These are phyloP conservation scores for Himalopsyche kuldschensis DNA, from an alignment of 2,888 invertebrate species.

Conservation along the genomic window DNA sequence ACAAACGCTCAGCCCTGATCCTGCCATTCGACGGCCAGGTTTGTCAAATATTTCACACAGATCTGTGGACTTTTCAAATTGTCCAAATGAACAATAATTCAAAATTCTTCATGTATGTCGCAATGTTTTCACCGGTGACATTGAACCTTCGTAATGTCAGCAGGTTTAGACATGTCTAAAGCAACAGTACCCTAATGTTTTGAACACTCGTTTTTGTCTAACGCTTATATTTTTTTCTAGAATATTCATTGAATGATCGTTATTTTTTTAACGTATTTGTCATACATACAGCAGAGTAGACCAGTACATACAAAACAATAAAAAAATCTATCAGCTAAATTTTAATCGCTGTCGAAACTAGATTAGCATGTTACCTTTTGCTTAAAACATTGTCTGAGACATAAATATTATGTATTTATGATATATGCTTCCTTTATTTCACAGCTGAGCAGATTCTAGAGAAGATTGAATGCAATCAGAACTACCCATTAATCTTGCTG, in stretches of 20 bases:
- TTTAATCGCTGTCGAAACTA: not conserved
- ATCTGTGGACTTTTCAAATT: not conserved
- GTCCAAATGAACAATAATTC: not conserved
- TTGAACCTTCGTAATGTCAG: too few species aligned
- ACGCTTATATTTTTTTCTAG: not conserved
- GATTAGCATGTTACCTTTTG: not conserved
- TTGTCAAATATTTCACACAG: slow-evolving; percentile 43
- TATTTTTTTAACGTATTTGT: not conserved
- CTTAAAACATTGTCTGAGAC: too few species aligned
- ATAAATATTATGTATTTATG: too few species aligned
- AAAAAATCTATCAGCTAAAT: not conserved
- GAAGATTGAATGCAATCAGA: slow-evolving; percentile 86
- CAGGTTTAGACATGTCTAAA: too few species aligned
- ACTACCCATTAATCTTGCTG: slow-evolving; percentile 84
- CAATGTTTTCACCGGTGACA: too few species aligned
- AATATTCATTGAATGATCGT: not conserved
- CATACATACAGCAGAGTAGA: too few species aligned
- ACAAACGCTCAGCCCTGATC: slow-evolving; percentile 85
- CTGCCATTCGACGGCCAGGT: slow-evolving; percentile 82
- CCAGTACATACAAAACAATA: too few species aligned
- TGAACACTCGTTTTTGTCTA: not conserved
- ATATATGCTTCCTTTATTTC: too few species aligned
- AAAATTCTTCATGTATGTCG: not conserved
- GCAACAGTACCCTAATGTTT: too few species aligned
- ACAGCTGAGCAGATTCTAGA: slow-evolving; percentile 91